Percentiles rank a stretch among this genome's conserved stretches.
phyloP scores from a whole-genome alignment of 2,888 invertebrate genomes.

The Hybos culiciformis region DNA sequence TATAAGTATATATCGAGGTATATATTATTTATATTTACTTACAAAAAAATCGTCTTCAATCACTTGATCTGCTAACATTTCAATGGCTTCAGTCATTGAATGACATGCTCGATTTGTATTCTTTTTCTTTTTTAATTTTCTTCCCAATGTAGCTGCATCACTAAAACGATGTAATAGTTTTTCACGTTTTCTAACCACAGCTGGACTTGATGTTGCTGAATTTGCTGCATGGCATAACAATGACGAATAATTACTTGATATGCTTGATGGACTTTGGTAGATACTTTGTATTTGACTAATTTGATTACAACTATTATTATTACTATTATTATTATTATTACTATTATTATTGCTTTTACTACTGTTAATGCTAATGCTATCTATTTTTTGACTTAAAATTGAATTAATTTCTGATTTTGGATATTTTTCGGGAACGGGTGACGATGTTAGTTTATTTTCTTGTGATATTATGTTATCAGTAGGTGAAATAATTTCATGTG shows the following conservation, averaged over 20 bases:
- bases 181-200: conserved; percentile 31
- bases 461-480: neutral
- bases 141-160: conserved; percentile 35
- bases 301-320: neutral
- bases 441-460: conserved; percentile 14
- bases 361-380: neutral
- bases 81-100: conserved; percentile 36
- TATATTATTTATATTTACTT: conserved; percentile 20
- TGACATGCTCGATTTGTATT: conserved; percentile 33
- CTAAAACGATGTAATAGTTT: conserved; percentile 34
- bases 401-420: conserved; percentile 32
- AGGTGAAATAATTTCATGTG: conserved; percentile 8
- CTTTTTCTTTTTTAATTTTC: conserved; percentile 33
- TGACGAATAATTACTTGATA: conserved; percentile 24
- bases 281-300: conserved; percentile 21
- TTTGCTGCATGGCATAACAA: conserved; percentile 27
- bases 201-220: conserved; percentile 27
- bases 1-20: neutral
- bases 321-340: neutral
- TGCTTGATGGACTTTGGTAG: conserved; percentile 24
- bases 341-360: neutral
- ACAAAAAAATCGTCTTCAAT: conserved; percentile 36
- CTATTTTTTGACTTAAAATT: conserved; percentile 17
- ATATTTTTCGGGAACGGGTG: conserved; percentile 28
- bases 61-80: conserved; percentile 36